Evolutionary conservation across 1,140 invertebrate species (phyloP).

Genomic region (Carposina sasakii): DNA sequence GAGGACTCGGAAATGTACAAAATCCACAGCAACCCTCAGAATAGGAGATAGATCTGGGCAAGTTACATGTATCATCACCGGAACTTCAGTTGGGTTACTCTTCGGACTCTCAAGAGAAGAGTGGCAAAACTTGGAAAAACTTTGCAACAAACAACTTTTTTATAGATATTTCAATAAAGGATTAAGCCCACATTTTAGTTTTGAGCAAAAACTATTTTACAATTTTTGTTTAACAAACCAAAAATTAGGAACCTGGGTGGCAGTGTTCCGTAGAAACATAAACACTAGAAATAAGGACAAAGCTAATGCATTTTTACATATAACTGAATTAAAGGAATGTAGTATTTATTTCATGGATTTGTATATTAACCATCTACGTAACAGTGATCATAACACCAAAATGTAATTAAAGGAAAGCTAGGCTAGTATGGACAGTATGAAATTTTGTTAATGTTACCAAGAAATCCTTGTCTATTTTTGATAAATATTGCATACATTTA

Average conservation of each 20-base stretch:
- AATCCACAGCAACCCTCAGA: conserved; percentile 46
- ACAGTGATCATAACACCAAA: too few species aligned
- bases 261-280: conserved; percentile 38
- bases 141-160: conserved; percentile 52
- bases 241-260: conserved; percentile 39
- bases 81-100: conserved; percentile 37
- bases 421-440: too few species aligned
- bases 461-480: too few species aligned
- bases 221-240: conserved; percentile 54
- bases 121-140: conserved; percentile 53
- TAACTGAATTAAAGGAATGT: conserved; percentile 42
- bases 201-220: conserved; percentile 60
- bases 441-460: too few species aligned
- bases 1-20: conserved; percentile 31
- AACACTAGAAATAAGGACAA: conserved; percentile 53
- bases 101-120: conserved; percentile 46
- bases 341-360: conserved; percentile 37
- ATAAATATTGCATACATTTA: background rate
- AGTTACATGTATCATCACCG: conserved; percentile 49
- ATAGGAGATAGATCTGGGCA: conserved; percentile 47
- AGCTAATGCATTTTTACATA: conserved; percentile 45
- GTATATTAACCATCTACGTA: conserved; percentile 38
- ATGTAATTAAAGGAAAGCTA: too few species aligned
- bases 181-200: conserved; percentile 39
- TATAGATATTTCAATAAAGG: conserved; percentile 61